Percentiles rank a stretch among this genome's conserved stretches.
phyloP scores from a whole-genome alignment of 2,888 invertebrate genomes.

The Amblyjoppa proteus region DNA sequence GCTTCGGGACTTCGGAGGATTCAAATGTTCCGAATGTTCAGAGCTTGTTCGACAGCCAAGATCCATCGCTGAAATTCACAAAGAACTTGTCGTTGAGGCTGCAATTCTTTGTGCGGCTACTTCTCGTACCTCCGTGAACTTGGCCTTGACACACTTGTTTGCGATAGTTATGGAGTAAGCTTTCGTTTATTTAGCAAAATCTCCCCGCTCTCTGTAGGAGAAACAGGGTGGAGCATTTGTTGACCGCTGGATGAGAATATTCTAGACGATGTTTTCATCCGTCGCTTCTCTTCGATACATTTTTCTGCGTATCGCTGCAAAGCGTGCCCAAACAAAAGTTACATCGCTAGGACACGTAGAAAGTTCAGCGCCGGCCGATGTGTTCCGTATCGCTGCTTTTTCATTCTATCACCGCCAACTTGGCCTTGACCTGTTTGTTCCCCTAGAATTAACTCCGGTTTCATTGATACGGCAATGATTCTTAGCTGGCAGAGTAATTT shows the following conservation, averaged over 20 bases:
- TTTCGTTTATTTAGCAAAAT: background rate
- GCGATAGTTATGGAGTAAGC: background rate
- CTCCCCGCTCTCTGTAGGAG: background rate
- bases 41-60: background rate
- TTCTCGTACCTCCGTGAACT: background rate
- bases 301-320: background rate
- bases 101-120: background rate
- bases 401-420: conserved; percentile 28
- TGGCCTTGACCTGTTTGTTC: conserved; percentile 59
- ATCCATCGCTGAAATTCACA: background rate
- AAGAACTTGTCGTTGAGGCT: background rate
- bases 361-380: background rate
- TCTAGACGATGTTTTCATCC: background rate
- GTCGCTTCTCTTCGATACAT: background rate
- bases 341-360: background rate
- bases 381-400: background rate
- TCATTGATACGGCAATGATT: conserved; percentile 30
- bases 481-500: conserved; percentile 23
- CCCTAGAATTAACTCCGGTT: conserved; percentile 55
- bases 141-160: background rate
- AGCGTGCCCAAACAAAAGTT: background rate
- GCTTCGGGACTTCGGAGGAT: background rate
- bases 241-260: background rate
- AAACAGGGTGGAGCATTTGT: background rate
- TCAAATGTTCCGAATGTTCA: background rate